phyloP scores from a whole-genome alignment of 2,888 invertebrate genomes.

The Dinocampus coccinellae region DNA sequence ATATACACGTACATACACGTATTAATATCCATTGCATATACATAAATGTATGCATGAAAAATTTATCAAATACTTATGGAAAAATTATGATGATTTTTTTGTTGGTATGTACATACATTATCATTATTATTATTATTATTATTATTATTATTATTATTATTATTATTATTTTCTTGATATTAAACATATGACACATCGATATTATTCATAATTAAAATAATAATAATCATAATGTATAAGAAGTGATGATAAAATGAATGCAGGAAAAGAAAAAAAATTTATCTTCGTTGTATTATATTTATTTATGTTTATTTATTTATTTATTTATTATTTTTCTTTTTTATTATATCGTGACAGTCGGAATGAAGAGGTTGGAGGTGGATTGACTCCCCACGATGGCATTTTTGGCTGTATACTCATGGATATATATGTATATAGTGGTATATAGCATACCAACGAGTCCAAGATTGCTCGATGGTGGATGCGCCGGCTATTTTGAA shows the following conservation, averaged over 20 bases:
- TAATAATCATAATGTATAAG: too few species aligned
- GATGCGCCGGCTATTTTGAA: constrained; percentile 49
- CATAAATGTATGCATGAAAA: background rate
- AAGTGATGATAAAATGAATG: too few species aligned
- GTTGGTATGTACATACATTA: too few species aligned
- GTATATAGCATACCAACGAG: background rate
- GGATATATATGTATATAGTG: background rate
- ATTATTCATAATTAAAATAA: too few species aligned
- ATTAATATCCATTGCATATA: background rate
- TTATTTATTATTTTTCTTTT: background rate
- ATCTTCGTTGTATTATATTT: background rate
- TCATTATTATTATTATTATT: too few species aligned
- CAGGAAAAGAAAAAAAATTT: too few species aligned
- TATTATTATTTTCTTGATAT: too few species aligned
- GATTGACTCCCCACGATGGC: background rate
- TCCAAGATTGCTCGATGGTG: background rate
- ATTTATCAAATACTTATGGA: background rate
- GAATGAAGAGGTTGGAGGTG: background rate
- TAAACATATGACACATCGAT: too few species aligned
- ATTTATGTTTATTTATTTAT: background rate
- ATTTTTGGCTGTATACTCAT: background rate
- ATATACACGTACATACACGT: constrained; percentile 6
- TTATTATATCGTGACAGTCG: background rate
- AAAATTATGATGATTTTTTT: background rate
- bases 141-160: too few species aligned